Evolutionary conservation across 2,113 vertebrate species (phyloP).

Genomic region (Gorsachius goisagi): DNA sequence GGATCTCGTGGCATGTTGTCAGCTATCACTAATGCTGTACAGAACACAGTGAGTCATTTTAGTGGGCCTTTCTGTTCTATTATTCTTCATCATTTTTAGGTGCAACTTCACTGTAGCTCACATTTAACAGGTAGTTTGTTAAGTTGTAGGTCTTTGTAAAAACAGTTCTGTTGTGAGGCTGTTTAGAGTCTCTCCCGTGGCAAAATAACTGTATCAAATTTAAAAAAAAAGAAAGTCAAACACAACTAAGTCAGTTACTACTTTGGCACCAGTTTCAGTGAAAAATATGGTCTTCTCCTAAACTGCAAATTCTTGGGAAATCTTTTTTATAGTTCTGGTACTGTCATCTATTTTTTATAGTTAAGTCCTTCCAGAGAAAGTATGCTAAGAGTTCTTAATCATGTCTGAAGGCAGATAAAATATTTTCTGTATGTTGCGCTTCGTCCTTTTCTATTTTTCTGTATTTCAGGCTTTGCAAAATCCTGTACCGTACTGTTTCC

Average conservation of each 20-base stretch:
- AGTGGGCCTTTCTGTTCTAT: not conserved
- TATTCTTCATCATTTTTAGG: not conserved
- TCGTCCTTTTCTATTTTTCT: not conserved
- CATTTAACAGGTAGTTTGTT: not conserved
- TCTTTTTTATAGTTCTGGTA: not conserved
- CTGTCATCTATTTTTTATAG: not conserved
- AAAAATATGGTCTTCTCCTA: not conserved
- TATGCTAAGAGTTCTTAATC: not conserved
- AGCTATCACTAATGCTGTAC: slow-evolving; percentile 86
- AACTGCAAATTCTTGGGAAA: not conserved
- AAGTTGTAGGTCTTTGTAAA: not conserved
- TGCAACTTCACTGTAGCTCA: not conserved
- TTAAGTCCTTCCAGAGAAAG: not conserved
- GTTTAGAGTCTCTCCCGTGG: not conserved
- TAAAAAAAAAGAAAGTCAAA: not conserved
- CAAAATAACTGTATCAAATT: not conserved
- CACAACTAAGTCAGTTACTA: not conserved
- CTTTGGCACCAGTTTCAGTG: not conserved
- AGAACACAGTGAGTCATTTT: slow-evolving; percentile 87
- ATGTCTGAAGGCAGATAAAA: not conserved
- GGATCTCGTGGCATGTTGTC: slow-evolving; percentile 87
- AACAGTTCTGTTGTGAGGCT: not conserved
- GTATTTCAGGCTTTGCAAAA: not conserved
- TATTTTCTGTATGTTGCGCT: not conserved
- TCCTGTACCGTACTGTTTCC: not conserved